Conservation (phyloP, 2,888 invertebrate species). For the Acleris emargana region DNA sequence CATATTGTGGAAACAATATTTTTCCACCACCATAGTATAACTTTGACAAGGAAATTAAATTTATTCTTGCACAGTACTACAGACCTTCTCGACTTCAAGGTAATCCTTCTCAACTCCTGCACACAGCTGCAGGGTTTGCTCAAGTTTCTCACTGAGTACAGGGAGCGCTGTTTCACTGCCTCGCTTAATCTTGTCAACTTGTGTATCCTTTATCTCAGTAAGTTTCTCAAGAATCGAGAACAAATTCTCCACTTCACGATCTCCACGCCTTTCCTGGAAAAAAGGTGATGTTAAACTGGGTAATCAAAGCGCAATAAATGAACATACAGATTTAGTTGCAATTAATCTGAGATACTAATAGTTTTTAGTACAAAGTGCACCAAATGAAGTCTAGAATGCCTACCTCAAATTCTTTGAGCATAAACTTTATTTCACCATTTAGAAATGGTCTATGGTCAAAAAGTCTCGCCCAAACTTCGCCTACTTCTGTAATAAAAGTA, state of each 20-base stretch:
- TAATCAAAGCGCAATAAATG: too few relatives aligned
- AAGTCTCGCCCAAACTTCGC: conserved; percentile 92
- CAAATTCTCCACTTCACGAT: conserved; percentile 90
- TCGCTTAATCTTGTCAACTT: conserved; percentile 87
- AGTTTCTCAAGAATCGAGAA: conserved; percentile 90
- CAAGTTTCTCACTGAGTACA: conserved; percentile 85
- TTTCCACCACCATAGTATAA: too few relatives aligned
- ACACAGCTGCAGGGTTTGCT: conserved; percentile 85
- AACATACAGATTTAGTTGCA: background rate
- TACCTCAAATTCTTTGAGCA: conserved; percentile 94
- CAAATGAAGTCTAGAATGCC: conserved; percentile 38
- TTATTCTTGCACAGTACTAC: too few relatives aligned
- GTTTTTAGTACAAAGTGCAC: too few relatives aligned
- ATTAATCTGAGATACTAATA: too few relatives aligned
- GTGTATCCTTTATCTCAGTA: conserved; percentile 90
- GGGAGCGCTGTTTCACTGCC: conserved; percentile 85
- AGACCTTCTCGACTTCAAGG: conserved; percentile 81
- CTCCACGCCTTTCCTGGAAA: conserved; percentile 88
- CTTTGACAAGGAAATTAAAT: too few relatives aligned
- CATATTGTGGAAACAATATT: too few relatives aligned
- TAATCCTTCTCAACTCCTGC: conserved; percentile 85
- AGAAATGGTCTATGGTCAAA: conserved; percentile 95
- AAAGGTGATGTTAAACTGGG: too few relatives aligned
- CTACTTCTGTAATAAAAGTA: conserved; percentile 85
- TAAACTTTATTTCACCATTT: conserved; percentile 92